phyloP scores from a whole-genome alignment of 2,113 vertebrate genomes.

The Chiloscyllium plagiosum region DNA sequence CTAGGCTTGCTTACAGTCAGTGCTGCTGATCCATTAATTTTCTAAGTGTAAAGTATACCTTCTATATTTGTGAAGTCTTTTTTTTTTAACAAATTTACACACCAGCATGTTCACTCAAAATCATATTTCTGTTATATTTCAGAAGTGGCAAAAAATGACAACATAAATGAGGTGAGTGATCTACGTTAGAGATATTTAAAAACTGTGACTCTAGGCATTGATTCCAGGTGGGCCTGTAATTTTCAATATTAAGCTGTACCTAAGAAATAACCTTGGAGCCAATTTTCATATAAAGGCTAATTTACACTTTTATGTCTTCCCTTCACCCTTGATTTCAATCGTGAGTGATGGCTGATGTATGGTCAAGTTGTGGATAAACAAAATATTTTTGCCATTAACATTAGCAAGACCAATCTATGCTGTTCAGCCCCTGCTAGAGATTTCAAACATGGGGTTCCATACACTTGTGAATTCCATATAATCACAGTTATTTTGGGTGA shows the following conservation, averaged over 20 bases:
- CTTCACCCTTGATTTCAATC: neutral
- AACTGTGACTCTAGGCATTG: neutral
- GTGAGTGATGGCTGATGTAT: neutral
- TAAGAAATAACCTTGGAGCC: neutral
- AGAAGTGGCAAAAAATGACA: neutral
- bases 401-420: neutral
- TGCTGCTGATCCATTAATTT: neutral
- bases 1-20: neutral
- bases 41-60: neutral
- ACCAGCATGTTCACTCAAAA: neutral
- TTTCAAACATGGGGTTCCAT: neutral
- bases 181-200: neutral
- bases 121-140: constrained; percentile 7
- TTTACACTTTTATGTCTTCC: neutral
- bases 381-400: neutral
- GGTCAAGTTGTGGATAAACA: neutral
- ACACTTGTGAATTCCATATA: neutral
- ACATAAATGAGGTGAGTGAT: constrained; percentile 5
- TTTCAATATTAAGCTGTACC: neutral
- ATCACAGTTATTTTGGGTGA: neutral
- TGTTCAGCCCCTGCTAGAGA: neutral
- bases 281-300: neutral
- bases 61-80: neutral
- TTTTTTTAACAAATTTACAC: neutral
- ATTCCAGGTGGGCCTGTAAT: neutral